A percentile compares a stretch with the other conserved stretches of the same genome.
These are phyloP conservation scores for Saccostrea cuccullata DNA, from an alignment of 1,140 invertebrate species.

Conservation along the genomic window DNA sequence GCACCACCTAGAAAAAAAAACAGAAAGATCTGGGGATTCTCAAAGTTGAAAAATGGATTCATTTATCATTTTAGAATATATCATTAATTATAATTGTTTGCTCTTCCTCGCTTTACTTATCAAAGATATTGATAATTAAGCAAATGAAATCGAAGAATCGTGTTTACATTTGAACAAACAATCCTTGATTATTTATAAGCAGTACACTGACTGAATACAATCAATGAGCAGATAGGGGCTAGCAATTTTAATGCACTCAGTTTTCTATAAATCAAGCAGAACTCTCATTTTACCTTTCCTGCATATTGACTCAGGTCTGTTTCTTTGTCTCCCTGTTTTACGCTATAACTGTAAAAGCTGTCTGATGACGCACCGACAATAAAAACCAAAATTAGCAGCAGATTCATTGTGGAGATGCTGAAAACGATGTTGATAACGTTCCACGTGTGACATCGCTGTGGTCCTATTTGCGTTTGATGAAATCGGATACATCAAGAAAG, in stretches of 20 bases:
- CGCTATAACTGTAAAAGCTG: neutral
- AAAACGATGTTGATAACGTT: neutral
- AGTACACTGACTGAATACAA: too few relatives aligned
- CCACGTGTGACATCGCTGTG: neutral
- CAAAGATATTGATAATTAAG: too few relatives aligned
- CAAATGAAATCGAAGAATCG: too few relatives aligned
- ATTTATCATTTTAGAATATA: too few relatives aligned
- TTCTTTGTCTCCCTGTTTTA: neutral
- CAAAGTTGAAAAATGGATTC: neutral
- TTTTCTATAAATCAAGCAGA: too few relatives aligned
- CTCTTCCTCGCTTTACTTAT: too few relatives aligned
- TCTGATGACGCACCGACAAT: neutral
- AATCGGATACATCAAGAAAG: neutral
- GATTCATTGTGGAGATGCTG: neutral
- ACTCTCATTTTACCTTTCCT: neutral
- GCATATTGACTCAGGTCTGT: neutral
- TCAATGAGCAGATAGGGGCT: too few relatives aligned
- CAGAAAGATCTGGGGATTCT: neutral
- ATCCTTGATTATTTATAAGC: too few relatives aligned
- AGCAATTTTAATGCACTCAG: too few relatives aligned
- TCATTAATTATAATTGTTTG: too few relatives aligned
- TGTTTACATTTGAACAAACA: too few relatives aligned
- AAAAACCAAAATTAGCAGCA: neutral
- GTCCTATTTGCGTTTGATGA: neutral
- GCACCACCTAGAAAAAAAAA: slow-evolving; percentile 79